Percentiles rank a stretch among this genome's conserved stretches.
Evolutionary conservation across 2,888 invertebrate genomes (phyloP).

Genomic region (Melipona bicolor): DNA sequence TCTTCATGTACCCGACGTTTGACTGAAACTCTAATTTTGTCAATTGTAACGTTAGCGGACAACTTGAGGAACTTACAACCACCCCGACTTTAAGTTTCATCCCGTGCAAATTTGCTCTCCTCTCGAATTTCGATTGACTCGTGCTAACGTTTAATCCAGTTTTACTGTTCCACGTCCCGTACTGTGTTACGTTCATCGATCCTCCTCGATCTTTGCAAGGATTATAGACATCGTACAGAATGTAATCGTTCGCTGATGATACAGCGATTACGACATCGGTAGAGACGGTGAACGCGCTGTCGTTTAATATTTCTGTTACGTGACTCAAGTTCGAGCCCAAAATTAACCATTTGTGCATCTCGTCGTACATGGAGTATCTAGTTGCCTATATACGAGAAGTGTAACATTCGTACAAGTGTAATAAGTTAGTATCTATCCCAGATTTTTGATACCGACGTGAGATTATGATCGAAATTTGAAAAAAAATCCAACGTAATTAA

Average conservation of each 20-base stretch:
- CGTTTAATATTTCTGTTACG: constrained; percentile 64
- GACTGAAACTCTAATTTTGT: neutral
- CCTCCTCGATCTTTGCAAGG: constrained; percentile 74
- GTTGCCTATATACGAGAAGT: constrained; percentile 48
- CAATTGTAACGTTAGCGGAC: too few species aligned
- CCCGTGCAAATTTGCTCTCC: constrained; percentile 75
- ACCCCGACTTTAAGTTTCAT: constrained; percentile 71
- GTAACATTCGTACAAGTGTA: neutral
- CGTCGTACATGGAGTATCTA: constrained; percentile 57
- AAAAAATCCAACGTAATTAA: neutral
- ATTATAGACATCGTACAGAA: constrained; percentile 75
- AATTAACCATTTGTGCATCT: constrained; percentile 74
- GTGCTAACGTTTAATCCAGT: constrained; percentile 67
- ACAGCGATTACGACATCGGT: constrained; percentile 74
- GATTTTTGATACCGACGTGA: neutral
- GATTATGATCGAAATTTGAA: neutral
- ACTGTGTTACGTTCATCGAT: constrained; percentile 69
- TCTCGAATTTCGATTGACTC: constrained; percentile 66
- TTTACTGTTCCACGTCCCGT: constrained; percentile 71
- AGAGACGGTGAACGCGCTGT: constrained; percentile 66
- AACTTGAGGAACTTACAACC: constrained; percentile 66
- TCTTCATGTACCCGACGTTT: neutral
- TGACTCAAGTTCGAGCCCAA: constrained; percentile 62
- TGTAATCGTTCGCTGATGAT: constrained; percentile 47
- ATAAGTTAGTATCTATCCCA: neutral